These are phyloP conservation scores for Monochamus alternatus DNA, from an alignment of 2,888 invertebrate species.

Conservation along the genomic window DNA sequence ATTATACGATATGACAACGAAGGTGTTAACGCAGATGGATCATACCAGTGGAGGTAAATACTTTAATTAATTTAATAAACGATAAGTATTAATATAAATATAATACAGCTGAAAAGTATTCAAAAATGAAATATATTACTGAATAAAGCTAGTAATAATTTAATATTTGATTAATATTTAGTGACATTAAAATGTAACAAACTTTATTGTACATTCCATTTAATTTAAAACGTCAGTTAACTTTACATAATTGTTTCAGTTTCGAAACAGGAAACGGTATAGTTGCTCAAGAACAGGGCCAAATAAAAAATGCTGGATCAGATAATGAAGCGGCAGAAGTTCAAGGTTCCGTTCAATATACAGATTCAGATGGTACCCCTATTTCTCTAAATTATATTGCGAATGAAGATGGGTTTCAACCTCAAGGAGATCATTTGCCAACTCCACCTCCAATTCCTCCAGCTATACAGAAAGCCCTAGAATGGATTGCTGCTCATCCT, in stretches of 20 bases:
- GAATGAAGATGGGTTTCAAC: slow-evolving; percentile 82
- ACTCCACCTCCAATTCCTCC: slow-evolving; percentile 86
- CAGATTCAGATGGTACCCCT: slow-evolving; percentile 78
- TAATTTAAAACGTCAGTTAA: too few species aligned
- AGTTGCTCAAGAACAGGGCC: slow-evolving; percentile 77
- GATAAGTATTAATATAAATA: too few species aligned
- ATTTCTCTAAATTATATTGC: slow-evolving; percentile 78
- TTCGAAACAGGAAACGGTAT: slow-evolving; percentile 86
- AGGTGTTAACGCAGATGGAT: slow-evolving; percentile 77
- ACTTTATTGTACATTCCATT: too few species aligned
- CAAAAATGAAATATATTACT: too few species aligned
- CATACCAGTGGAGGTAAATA: slow-evolving; percentile 74
- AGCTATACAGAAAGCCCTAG: slow-evolving; percentile 81
- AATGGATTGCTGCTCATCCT: slow-evolving; percentile 75
- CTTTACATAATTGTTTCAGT: slow-evolving; percentile 58
- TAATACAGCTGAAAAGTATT: too few species aligned
- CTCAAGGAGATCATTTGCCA: slow-evolving; percentile 83
- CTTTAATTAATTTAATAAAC: too few species aligned
- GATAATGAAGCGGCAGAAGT: slow-evolving; percentile 70
- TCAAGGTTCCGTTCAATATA: slow-evolving; percentile 80
- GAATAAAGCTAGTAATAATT: too few species aligned
- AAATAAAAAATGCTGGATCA: slow-evolving; percentile 69
- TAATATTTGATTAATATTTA: too few species aligned
- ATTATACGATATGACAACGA: slow-evolving; percentile 77
- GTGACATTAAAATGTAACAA: too few species aligned